phyloP scores from a whole-genome alignment of 2,888 invertebrate genomes.

The Nomada goodeniana region DNA sequence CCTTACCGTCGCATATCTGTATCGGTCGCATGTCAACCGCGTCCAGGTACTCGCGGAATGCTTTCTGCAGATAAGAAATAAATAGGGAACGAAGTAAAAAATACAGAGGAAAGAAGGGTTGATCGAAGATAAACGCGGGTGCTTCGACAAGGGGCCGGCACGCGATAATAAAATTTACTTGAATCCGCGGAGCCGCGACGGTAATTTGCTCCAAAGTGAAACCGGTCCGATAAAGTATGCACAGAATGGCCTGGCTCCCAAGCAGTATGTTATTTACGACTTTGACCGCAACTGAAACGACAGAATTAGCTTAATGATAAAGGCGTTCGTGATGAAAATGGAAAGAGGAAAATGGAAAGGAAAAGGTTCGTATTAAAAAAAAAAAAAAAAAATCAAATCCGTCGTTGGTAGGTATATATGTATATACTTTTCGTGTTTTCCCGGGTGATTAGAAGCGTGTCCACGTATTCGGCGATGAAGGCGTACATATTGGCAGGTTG shows the following conservation, averaged over 20 bases:
- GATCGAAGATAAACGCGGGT: constrained; percentile 5
- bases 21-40: constrained; percentile 66
- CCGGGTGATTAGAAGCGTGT: constrained; percentile 88
- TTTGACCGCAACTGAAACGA: constrained; percentile 76
- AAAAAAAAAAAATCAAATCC: background rate
- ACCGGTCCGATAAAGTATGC: constrained; percentile 74
- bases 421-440: constrained; percentile 85
- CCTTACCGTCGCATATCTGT: constrained; percentile 65
- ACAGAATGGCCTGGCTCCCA: constrained; percentile 77
- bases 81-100: background rate
- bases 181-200: constrained; percentile 74
- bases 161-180: constrained; percentile 63
- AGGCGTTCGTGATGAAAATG: background rate
- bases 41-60: constrained; percentile 77
- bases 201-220: constrained; percentile 77
- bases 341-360: background rate
- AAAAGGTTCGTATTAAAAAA: background rate
- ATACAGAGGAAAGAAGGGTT: background rate
- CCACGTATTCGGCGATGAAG: constrained; percentile 90
- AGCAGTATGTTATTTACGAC: constrained; percentile 77
- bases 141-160: constrained; percentile 36
- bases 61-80: constrained; percentile 65
- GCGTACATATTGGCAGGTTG: constrained; percentile 88
- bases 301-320: background rate
- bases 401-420: background rate